A percentile compares a stretch with the other conserved stretches of the same genome.
Conservation (phyloP, 2,888 invertebrate species). For the Tinea trinotella region DNA sequence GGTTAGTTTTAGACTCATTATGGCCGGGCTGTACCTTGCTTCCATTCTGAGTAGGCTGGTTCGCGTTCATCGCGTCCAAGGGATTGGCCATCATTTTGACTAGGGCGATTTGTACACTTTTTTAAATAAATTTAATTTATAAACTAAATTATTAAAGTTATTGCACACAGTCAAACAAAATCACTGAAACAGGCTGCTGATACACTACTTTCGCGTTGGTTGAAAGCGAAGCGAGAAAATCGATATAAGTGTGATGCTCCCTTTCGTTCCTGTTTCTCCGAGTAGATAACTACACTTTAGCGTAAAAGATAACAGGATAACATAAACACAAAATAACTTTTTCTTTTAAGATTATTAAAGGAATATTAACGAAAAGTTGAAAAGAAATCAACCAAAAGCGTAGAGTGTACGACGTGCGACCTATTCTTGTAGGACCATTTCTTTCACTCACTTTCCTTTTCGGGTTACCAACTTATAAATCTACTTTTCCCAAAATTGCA, state of each 20-base stretch:
- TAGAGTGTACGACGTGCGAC: conserved; percentile 71
- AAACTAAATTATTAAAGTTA: conserved; percentile 37
- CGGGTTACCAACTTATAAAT: conserved; percentile 46
- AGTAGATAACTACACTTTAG: conserved; percentile 13
- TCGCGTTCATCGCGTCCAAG: conserved; percentile 65
- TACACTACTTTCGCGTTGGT: conserved; percentile 55
- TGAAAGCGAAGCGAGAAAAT: conserved; percentile 73
- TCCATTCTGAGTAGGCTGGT: conserved; percentile 83
- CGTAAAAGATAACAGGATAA: conserved; percentile 27
- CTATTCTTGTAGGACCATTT: conserved; percentile 72
- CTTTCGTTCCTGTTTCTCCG: conserved; percentile 52
- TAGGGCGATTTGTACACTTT: conserved; percentile 11
- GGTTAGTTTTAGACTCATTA: conserved; percentile 96
- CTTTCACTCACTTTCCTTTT: conserved; percentile 61
- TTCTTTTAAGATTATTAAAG: conserved; percentile 66
- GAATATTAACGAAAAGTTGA: conserved; percentile 68
- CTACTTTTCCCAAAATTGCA: background rate
- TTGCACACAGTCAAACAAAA: conserved; percentile 35
- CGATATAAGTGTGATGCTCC: conserved; percentile 72
- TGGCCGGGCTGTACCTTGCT: conserved; percentile 77
- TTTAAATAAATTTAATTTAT: background rate
- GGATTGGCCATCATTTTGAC: conserved; percentile 69
- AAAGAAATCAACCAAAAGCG: conserved; percentile 73
- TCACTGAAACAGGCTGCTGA: conserved; percentile 19
- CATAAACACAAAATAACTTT: conserved; percentile 61